A percentile compares a stretch with the other conserved stretches of the same genome.
Evolutionary conservation across 2,888 invertebrate species (phyloP).

Genomic region (Augiades crinisus): DNA sequence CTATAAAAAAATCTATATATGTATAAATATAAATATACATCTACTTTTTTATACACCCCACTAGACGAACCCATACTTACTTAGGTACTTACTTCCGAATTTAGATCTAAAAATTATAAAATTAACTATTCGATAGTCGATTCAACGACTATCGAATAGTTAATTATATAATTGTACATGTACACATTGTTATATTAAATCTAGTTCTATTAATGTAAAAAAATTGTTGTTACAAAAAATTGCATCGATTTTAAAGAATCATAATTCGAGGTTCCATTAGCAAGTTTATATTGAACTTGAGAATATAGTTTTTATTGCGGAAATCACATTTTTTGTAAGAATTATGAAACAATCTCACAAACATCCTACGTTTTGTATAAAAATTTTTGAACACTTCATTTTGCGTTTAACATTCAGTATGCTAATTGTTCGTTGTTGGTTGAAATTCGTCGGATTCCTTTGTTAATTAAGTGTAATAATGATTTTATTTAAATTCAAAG

Average conservation of each 20-base stretch:
- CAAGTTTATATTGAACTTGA: conserved; percentile 15
- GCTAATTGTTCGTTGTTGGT: conserved; percentile 10
- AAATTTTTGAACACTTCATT: conserved; percentile 20
- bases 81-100: too few species aligned
- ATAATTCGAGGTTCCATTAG: not conserved
- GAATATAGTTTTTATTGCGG: conserved; percentile 33
- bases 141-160: too few species aligned
- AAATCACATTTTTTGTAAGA: conserved; percentile 31
- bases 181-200: too few species aligned
- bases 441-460: conserved; percentile 1
- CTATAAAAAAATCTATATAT: not conserved
- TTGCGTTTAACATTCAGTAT: conserved; percentile 6
- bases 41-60: too few species aligned
- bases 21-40: too few species aligned
- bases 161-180: too few species aligned
- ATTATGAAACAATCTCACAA: conserved; percentile 31
- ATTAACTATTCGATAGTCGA: too few species aligned
- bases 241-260: conserved; percentile 9
- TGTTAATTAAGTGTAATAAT: not conserved
- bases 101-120: too few species aligned
- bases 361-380: conserved; percentile 31
- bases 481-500: not conserved
- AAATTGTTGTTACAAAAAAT: not conserved
- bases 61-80: too few species aligned
- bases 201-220: not conserved